These are phyloP conservation scores for Myxocyprinus asiaticus DNA, from an alignment of 2,113 vertebrate species.

Conservation along the genomic window DNA sequence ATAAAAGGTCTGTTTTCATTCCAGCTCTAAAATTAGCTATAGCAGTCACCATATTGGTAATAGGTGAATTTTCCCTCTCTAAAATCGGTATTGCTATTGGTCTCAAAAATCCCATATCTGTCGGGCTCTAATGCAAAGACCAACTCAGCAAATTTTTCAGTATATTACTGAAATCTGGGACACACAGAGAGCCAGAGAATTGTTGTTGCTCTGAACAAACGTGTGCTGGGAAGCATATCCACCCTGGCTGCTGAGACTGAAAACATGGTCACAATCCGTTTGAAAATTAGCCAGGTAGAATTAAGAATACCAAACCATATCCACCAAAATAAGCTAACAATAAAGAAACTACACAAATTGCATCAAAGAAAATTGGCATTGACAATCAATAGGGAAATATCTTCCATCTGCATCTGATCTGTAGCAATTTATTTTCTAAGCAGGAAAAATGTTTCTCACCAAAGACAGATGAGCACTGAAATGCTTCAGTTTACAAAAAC, in stretches of 20 bases:
- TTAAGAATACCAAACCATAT: neutral
- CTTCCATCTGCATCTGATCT: neutral
- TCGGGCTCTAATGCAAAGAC: neutral
- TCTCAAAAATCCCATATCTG: too few species aligned
- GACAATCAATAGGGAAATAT: neutral
- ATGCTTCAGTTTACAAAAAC: too few species aligned
- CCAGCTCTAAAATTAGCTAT: too few species aligned
- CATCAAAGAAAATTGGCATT: neutral
- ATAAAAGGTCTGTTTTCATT: too few species aligned
- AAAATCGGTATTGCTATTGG: too few species aligned
- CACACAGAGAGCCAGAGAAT: neutral
- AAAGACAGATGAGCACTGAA: too few species aligned
- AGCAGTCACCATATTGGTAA: too few species aligned
- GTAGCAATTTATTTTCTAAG: neutral
- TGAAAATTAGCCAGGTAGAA: neutral
- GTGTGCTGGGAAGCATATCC: neutral
- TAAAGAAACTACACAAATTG: neutral
- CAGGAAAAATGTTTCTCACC: too few species aligned
- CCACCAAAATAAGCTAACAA: neutral
- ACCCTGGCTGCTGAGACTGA: neutral
- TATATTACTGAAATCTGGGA: neutral
- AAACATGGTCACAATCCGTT: neutral
- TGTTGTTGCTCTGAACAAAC: neutral
- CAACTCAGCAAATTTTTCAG: neutral
- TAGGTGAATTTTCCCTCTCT: too few species aligned